Conservation (phyloP, 64 coral and sea anemone species). For the Stichodactyla mertensii region DNA sequence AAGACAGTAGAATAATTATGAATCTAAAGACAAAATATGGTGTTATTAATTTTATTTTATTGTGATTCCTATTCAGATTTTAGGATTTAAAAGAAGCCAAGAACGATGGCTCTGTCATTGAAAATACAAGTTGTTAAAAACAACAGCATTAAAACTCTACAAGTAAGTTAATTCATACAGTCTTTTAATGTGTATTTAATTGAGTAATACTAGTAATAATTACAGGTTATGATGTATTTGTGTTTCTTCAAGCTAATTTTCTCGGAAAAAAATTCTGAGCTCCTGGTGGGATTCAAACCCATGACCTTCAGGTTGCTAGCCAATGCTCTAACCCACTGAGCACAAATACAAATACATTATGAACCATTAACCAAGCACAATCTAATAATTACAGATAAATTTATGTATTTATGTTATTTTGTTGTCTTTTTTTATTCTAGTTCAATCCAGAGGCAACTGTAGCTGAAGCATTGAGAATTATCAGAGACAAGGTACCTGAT, state of each 20-base stretch:
- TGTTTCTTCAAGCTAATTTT: too few species aligned
- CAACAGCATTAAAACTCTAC: slow-evolving; percentile 62
- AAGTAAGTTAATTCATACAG: slow-evolving; percentile 18
- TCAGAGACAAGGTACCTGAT: slow-evolving; percentile 83
- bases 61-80: not conserved
- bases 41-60: not conserved
- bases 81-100: not conserved
- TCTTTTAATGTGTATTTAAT: too few species aligned
- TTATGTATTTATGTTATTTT: not conserved
- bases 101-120: slow-evolving; percentile 56
- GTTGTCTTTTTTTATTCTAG: slow-evolving; percentile 15
- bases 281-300: too few species aligned
- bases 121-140: slow-evolving; percentile 76
- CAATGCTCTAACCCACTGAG: too few species aligned
- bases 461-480: slow-evolving; percentile 83
- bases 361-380: too few species aligned
- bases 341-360: too few species aligned
- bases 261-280: too few species aligned
- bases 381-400: not conserved
- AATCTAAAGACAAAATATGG: not conserved
- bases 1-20: too few species aligned
- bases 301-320: too few species aligned
- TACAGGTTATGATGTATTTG: too few species aligned
- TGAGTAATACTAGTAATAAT: too few species aligned
- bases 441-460: slow-evolving; percentile 75